Base-by-base conservation (phyloP, 2,113 vertebrate genomes). In the Saguinus midas region DNA sequence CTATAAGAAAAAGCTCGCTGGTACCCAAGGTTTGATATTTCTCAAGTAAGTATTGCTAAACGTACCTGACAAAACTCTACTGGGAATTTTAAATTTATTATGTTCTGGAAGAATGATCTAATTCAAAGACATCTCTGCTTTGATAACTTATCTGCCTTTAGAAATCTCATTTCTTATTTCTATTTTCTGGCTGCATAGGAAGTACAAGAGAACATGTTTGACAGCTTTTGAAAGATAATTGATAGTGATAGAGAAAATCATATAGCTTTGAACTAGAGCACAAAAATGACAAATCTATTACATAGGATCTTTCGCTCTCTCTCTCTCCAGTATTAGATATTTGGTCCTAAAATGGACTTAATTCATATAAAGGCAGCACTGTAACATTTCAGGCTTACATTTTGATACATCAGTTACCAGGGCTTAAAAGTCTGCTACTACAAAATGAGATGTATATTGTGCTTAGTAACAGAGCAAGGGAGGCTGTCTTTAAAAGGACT, bases 281-380 rank as follows among this genome's bases (percentile, higher is more conserved):
- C 87, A 89, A 95, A 97, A 90, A 96, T 97, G 84, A 96, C 94
- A 97, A 84, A 96, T 96, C 68, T 95, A 97, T 95, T 96, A 81
- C 84, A 90, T 40, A 32, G 32, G 21, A 91, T 90, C 43, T 73
- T 82, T 88, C n/a, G 52, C 52, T 82, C 61, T 64, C 58, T 64
- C 50, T 57, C 27, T 79, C 23, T 82, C 37, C 25, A 75, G 70
- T 37, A 76, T 87, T 68, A 82, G 86, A 11, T 76, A 68, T 90
- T 91, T 97, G 50, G n/a, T 61, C 4, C 23, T 95, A 92, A 96
- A 96, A 96, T 97, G 64, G 20, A 92, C 87, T 52, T 92, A 96
- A 94, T 92, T 96, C 27, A 72, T 72, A 94, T 58, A 95, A 90
- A 97, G n/a, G 35, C 23, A 87, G 35, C 32, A 87, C 50, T 88